Evolutionary conservation across 2,797 vertebrate genomes (phyloP).

Genomic region (Phataginus tetradactyla): DNA sequence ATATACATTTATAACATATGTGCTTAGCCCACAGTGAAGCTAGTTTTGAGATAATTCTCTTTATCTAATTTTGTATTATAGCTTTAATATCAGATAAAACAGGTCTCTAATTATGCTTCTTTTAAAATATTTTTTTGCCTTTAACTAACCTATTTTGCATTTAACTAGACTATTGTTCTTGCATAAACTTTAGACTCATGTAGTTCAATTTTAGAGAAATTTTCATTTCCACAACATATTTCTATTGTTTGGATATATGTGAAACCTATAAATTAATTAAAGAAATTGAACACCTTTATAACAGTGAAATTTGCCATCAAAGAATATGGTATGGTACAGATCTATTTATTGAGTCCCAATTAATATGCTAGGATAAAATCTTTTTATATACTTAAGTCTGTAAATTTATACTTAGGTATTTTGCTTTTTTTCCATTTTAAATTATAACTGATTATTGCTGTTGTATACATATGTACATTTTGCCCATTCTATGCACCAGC

Average conservation of each 20-base stretch:
- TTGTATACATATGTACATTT: background rate
- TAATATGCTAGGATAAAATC: background rate
- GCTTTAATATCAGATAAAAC: background rate
- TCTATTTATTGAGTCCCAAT: background rate
- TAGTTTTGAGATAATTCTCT: constrained; percentile 20
- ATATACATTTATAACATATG: background rate
- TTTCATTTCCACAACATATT: background rate
- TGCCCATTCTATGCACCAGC: background rate
- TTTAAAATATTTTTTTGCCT: background rate
- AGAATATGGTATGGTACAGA: background rate
- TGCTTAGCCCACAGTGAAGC: background rate
- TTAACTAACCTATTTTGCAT: background rate
- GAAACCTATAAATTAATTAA: constrained; percentile 22
- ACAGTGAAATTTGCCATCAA: background rate
- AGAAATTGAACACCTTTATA: background rate
- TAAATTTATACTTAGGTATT: background rate
- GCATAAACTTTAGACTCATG: background rate
- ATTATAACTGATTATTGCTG: background rate
- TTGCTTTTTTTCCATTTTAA: constrained; percentile 19
- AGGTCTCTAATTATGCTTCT: background rate
- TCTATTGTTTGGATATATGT: background rate
- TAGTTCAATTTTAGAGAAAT: constrained; percentile 1
- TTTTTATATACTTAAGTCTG: background rate
- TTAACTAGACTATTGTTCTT: background rate
- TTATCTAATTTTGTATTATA: background rate